phyloP scores from a whole-genome alignment of 1,140 invertebrate species.

The Melanaphis sacchari region DNA sequence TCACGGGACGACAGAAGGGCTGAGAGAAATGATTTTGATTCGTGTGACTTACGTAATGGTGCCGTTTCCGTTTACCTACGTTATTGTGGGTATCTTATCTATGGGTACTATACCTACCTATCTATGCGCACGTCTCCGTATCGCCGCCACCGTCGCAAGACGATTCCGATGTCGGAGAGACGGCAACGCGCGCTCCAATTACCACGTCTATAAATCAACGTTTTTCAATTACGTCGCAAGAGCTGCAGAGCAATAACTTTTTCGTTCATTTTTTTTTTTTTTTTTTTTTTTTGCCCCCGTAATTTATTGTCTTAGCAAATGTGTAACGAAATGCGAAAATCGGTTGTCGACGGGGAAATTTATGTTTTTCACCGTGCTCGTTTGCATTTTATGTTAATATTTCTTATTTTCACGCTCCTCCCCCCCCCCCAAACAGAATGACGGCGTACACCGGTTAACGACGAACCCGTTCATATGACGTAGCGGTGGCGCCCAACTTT shows the following conservation, averaged over 20 bases:
- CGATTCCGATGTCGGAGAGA: no score
- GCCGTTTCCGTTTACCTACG: not conserved
- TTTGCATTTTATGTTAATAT: slow-evolving; percentile 22
- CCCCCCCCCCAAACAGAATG: not conserved
- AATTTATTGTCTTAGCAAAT: slow-evolving; percentile 29
- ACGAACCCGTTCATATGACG: not conserved
- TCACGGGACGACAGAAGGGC: not conserved
- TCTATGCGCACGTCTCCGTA: not conserved
- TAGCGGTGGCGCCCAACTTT: not conserved
- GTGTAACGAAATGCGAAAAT: slow-evolving; percentile 8
- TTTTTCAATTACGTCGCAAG: slow-evolving; percentile 10
- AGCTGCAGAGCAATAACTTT: not conserved
- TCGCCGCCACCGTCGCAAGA: not conserved
- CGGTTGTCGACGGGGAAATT: slow-evolving; percentile 17
- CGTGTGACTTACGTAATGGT: not conserved
- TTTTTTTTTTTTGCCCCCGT: not conserved
- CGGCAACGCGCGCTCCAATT: not conserved
- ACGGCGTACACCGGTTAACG: not conserved
- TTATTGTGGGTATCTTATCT: no score
- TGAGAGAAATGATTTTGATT: slow-evolving; percentile 23
- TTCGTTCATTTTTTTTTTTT: not conserved
- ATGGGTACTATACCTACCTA: no score
- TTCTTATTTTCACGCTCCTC: not conserved
- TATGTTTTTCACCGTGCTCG: not conserved
- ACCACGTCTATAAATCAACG: slow-evolving; percentile 22